phyloP scores from a whole-genome alignment of 2,797 vertebrate species.

The Hozukius guyotensis region DNA sequence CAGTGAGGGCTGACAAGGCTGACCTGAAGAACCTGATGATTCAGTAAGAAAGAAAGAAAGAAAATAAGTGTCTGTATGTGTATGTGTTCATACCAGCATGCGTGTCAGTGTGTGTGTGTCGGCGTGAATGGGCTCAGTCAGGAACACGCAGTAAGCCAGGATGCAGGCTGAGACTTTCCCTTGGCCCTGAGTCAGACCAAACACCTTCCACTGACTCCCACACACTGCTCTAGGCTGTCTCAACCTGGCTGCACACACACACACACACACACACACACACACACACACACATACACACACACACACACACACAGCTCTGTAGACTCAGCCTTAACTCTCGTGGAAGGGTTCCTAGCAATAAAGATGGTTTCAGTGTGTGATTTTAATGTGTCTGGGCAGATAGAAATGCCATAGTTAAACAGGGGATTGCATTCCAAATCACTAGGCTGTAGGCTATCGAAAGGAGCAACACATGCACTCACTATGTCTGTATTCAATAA shows the following conservation, averaged over 20 bases:
- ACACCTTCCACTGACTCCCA: constrained; percentile 47
- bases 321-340: neutral
- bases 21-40: neutral
- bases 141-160: constrained; percentile 24
- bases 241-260: neutral
- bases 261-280: neutral
- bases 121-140: constrained; percentile 35
- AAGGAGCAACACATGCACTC: neutral
- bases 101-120: neutral
- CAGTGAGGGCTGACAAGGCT: neutral
- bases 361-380: constrained; percentile 3
- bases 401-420: neutral
- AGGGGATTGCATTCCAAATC: constrained; percentile 6
- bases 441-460: neutral
- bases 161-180: constrained; percentile 47
- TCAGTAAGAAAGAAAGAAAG: neutral
- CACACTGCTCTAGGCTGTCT: constrained; percentile 40
- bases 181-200: constrained; percentile 47
- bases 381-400: constrained; percentile 13
- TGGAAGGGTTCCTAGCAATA: neutral
- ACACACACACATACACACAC: too few species aligned
- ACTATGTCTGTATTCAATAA: neutral
- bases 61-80: neutral
- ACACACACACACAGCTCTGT: neutral
- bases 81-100: constrained; percentile 7